Evolutionary conservation across 2,888 invertebrate genomes (phyloP), one percentile per base, ranked within the genome.

Genomic region (Theodoxus fluviatilis): DNA sequence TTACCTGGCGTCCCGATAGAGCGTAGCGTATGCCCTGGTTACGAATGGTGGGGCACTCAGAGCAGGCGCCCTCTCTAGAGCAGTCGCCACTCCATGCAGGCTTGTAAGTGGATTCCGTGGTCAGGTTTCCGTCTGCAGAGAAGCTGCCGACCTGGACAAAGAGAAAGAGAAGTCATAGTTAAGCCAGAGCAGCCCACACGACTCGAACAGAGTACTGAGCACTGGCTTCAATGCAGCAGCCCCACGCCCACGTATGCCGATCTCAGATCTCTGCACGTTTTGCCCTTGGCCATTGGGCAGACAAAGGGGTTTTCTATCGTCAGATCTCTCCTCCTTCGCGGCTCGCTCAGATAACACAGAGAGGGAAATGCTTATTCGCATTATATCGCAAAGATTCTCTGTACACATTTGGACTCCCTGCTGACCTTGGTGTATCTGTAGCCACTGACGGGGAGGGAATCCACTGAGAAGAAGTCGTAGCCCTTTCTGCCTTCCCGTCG

Each of bases 41-140:
- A 66, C 81, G 74, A 40, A 83, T 74, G 2, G 76, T 76, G 0
- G 84, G 82, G 57, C 85, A 85, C 69, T 84, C 84, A 0, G 78
- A 73, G 68, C 85, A 85, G 4, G 83, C 77, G 28, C 79, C 82
- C 18, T 68, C 69, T 22, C 78, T 71, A 12, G 78, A 72, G 71
- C 85, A 85, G 70, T 77, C 79, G n/a, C 81, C 82, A 47, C 80
- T 64, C 64, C 35, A 73, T 66, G 49, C 61, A 68, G 22, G 68
- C 40, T 12, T 0, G 43, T 55, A 25, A 55, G 35, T 40, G 6
- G 35, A 40, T 43, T 9, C 33, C 31, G 73, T 43, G 1, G 43
- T 38, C 33, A 83, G 52, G 1, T 57, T 67, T n/a, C 71, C 76
- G 28, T 67, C 66, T 59, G 69, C 75, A 18, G 73, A 73, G 72